Percentiles rank a stretch among this genome's conserved stretches.
phyloP scores from a whole-genome alignment of 2,113 vertebrate genomes.

The Hemiprocne comata region DNA sequence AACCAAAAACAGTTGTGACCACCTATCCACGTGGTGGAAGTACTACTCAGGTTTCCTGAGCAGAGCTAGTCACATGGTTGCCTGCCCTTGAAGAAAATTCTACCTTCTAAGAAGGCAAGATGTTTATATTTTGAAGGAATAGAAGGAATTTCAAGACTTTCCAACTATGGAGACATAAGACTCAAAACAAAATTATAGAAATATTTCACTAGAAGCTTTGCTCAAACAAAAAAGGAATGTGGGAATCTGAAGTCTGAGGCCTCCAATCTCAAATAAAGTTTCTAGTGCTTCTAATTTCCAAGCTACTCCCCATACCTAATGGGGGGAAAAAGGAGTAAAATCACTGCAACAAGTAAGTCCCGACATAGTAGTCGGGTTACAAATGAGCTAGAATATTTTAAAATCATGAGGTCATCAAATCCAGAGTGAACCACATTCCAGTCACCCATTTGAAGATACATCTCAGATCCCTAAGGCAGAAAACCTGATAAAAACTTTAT shows the following conservation, averaged over 20 bases:
- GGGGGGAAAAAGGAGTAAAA: neutral
- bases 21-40: neutral
- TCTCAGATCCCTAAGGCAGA: neutral
- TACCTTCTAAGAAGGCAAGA: neutral
- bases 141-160: neutral
- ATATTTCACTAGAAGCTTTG: neutral
- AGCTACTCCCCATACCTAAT: neutral
- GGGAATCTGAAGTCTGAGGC: neutral
- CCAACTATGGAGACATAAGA: neutral
- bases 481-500: neutral
- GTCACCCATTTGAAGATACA: neutral
- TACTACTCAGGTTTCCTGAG: neutral
- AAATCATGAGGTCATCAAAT: neutral
- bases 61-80: neutral
- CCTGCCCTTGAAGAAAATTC: neutral
- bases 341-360: neutral
- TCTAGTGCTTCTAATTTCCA: neutral
- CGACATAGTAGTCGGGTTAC: neutral
- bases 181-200: neutral
- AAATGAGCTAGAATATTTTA: neutral
- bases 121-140: neutral
- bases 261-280: neutral
- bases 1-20: neutral
- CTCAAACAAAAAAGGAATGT: neutral
- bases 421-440: too few species aligned